Evolutionary conservation across 2,888 invertebrate genomes (phyloP).

Genomic region (Colletes collaris): DNA sequence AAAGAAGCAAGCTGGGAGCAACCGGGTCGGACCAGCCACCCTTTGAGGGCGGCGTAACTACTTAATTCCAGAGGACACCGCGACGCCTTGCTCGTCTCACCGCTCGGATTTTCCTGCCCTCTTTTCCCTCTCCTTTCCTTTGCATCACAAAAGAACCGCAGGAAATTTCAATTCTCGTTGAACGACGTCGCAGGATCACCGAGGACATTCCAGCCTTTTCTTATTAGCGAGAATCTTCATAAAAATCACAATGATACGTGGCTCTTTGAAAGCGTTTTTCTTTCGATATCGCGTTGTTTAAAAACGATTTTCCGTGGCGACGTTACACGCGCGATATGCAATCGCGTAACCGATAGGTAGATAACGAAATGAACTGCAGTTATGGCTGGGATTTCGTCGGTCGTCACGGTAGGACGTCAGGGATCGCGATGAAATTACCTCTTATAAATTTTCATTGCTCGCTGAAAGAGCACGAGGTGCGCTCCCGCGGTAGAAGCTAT

Average conservation of each 20-base stretch:
- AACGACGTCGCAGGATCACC: constrained; percentile 61
- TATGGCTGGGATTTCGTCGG: constrained; percentile 1
- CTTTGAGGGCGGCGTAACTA: constrained; percentile 76
- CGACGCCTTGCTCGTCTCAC: constrained; percentile 56
- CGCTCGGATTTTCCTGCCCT: constrained; percentile 44
- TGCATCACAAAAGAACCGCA: constrained; percentile 79
- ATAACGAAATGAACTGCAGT: constrained; percentile 17
- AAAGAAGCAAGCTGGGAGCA: constrained; percentile 69
- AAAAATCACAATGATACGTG: background rate
- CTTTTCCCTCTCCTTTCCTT: constrained; percentile 52
- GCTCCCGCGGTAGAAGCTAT: constrained; percentile 27
- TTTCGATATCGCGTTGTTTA: no score
- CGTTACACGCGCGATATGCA: background rate
- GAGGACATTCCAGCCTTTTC: constrained; percentile 53
- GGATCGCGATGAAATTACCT: constrained; percentile 22
- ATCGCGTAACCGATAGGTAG: constrained; percentile 29
- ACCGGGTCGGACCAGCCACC: constrained; percentile 53
- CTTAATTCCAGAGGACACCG: constrained; percentile 78
- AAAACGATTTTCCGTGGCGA: background rate
- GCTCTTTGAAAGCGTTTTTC: no score
- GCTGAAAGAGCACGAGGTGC: background rate
- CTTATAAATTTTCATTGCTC: constrained; percentile 47
- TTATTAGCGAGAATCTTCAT: constrained; percentile 42
- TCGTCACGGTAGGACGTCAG: constrained; percentile 24
- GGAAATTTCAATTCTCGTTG: constrained; percentile 76